Evolutionary conservation across 2,888 invertebrate genomes (phyloP), one percentile per base, ranked within the genome.

Genomic region (Drosophila demipolita): DNA sequence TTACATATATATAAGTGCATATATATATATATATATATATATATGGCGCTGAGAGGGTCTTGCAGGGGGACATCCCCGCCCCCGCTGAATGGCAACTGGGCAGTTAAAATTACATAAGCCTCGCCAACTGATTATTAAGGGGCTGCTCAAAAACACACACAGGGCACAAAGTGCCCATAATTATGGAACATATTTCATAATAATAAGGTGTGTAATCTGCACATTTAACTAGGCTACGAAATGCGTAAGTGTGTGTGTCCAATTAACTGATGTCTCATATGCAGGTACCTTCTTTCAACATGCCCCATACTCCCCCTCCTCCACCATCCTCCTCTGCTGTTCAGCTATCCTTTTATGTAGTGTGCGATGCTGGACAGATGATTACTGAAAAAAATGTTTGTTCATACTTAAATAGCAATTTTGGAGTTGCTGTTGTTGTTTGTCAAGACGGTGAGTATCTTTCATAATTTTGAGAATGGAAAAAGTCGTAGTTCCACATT

Each of bases 171-270:
- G 81, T 82, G 85, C 66, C 77, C 88, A 85, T 85, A 85, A 85
- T 90, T 85, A 89, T 77, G 80, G 86, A 77, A 82, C 83, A 85
- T 85, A 85, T 85, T 89, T 85, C 90, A 85, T 89, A 85, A 89
- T 89, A 89, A 89, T 87, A 85, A 87, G 88, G 90, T 87, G 90
- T 87, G 90, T 84, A 89, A 84, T 84, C 85, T 82, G 54, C 71
- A 87, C 84, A 85, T 89, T 89, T 82, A 84, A 76, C 84, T 89
- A 79, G 82, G 67, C 82, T 58, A 72, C 75, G 48, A 67, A 62
- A 67, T 77, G 17, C 55, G 71, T 62, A 42, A 33, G 67, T 61
- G 78, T 68, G 74, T 64, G 78, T 70, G 42, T 45, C 82, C 82
- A 87, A 87, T 86, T 82, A 79, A 80, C 69, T 60, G 40, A 36